These are phyloP conservation scores for Tiliqua scincoides DNA, from an alignment of 2,113 vertebrate genomes.

Conservation along the genomic window DNA sequence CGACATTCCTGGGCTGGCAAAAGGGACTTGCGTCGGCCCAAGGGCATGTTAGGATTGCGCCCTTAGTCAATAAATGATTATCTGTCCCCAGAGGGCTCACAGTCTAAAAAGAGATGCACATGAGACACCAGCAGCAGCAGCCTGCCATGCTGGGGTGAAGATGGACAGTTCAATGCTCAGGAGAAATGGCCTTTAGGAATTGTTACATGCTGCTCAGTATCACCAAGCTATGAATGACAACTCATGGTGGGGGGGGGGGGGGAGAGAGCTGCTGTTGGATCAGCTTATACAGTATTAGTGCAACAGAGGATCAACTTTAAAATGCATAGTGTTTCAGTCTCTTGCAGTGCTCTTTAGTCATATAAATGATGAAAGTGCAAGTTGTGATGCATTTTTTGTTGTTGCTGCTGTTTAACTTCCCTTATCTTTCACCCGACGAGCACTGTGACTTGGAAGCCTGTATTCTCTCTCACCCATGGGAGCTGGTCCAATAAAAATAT, in stretches of 20 bases:
- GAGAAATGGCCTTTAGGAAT: not conserved
- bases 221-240: not conserved
- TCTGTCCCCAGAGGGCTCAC: too few species aligned
- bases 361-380: not conserved
- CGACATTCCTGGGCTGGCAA: too few species aligned
- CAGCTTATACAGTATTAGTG: not conserved
- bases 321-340: not conserved
- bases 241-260: not conserved
- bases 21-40: too few species aligned
- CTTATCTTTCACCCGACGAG: not conserved
- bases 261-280: not conserved
- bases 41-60: too few species aligned
- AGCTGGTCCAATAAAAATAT: not conserved
- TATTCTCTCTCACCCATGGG: not conserved
- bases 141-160: not conserved
- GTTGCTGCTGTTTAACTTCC: not conserved
- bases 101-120: too few species aligned
- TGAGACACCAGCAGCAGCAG: too few species aligned
- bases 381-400: not conserved
- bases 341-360: not conserved
- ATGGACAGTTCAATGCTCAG: too few species aligned
- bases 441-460: not conserved
- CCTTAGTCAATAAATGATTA: too few species aligned
- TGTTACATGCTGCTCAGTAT: not conserved
- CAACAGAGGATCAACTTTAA: not conserved